Evolutionary conservation across 2,888 invertebrate species (phyloP).

Genomic region (Neuroscelio doddi): DNA sequence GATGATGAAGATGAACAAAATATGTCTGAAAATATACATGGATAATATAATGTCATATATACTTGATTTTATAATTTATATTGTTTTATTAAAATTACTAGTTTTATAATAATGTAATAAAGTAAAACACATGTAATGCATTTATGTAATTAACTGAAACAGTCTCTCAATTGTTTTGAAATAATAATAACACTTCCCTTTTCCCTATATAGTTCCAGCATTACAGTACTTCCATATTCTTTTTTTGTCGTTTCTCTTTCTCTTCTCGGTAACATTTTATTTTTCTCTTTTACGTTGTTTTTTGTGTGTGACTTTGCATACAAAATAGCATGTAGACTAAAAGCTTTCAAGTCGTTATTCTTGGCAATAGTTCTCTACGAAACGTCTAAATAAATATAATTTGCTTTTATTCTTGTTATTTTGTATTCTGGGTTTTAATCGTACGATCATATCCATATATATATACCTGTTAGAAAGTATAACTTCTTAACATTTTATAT

Average conservation of each 20-base stretch:
- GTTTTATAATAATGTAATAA: too few species aligned
- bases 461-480: too few species aligned
- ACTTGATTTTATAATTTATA: too few species aligned
- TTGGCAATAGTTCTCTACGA: conserved; percentile 47
- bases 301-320: conserved; percentile 36
- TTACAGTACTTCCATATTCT: background rate
- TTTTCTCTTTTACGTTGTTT: conserved; percentile 23
- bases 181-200: background rate
- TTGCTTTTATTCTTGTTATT: conserved; percentile 42
- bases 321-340: conserved; percentile 33
- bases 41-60: too few species aligned
- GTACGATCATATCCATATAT: conserved; percentile 40
- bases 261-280: conserved; percentile 21
- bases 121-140: too few species aligned
- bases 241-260: conserved; percentile 15
- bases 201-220: background rate
- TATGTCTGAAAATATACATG: too few species aligned
- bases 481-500: too few species aligned
- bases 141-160: too few species aligned
- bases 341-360: conserved; percentile 47
- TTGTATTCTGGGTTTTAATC: conserved; percentile 40
- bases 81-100: too few species aligned
- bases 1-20: too few species aligned
- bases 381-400: conserved; percentile 46
- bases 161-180: background rate